A percentile compares a stretch with the other conserved stretches of the same genome.
These are phyloP conservation scores for Caenorhabditis zanzibari DNA, from an alignment of 2,888 invertebrate genomes.

Conservation along the genomic window DNA sequence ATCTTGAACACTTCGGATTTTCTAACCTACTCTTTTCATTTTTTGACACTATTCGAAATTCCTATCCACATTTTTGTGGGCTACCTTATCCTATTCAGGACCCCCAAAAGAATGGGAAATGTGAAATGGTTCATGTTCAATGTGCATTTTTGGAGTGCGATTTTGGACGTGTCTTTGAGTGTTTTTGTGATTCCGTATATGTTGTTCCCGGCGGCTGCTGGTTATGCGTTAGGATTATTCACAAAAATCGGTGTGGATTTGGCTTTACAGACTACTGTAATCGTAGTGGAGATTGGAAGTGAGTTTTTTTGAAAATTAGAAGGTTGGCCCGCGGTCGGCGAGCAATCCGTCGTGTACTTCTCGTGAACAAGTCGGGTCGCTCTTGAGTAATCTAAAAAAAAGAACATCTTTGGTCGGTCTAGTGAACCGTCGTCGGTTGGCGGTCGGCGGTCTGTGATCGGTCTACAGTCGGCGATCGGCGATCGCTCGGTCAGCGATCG, in stretches of 20 bases:
- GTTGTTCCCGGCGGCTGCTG: slow-evolving; percentile 29
- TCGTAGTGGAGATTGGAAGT: slow-evolving; percentile 33
- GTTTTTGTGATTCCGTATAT: slow-evolving; percentile 29
- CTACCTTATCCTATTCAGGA: slow-evolving; percentile 18
- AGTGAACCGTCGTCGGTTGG: no score
- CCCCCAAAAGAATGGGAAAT: slow-evolving; percentile 36
- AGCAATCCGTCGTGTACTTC: no score
- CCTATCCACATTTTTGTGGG: slow-evolving; percentile 22
- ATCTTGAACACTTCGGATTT: slow-evolving; percentile 9
- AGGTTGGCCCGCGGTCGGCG: no score
- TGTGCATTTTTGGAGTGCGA: slow-evolving; percentile 36
- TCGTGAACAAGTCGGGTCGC: no score
- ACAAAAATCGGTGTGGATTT: slow-evolving; percentile 7
- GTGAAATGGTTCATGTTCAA: slow-evolving; percentile 46
- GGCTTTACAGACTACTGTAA: slow-evolving; percentile 8
- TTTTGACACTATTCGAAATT: slow-evolving; percentile 16
- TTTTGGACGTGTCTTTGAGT: slow-evolving; percentile 26
- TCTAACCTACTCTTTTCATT: slow-evolving; percentile 3
- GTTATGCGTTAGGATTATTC: slow-evolving; percentile 18
- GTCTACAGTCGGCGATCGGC: no score
- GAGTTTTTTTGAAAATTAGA: neutral
- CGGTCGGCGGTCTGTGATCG: no score
- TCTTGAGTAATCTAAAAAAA: no score
- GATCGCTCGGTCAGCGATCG: no score
- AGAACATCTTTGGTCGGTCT: no score